A percentile compares a stretch with the other conserved stretches of the same genome.
Conservation (phyloP, 2,888 invertebrate genomes). For the Lasius platythorax region DNA sequence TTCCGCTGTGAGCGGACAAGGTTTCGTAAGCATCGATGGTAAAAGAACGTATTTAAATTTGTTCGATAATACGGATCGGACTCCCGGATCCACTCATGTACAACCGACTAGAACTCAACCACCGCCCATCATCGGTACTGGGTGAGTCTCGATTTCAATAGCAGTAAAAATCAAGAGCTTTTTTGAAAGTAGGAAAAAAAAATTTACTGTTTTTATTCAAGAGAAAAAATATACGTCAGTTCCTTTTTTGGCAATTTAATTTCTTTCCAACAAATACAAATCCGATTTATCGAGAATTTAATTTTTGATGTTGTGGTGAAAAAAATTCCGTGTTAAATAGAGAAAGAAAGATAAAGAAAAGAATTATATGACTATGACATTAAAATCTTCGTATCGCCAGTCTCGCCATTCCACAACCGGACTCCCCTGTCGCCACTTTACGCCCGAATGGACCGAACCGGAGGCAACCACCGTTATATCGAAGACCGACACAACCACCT, state of each 20-base stretch:
- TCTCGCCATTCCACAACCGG: slow-evolving; percentile 90
- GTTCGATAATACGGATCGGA: slow-evolving; percentile 89
- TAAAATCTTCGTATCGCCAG: slow-evolving; percentile 83
- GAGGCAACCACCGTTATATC: slow-evolving; percentile 87
- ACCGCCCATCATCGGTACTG: slow-evolving; percentile 87
- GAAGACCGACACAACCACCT: slow-evolving; percentile 90
- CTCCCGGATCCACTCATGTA: slow-evolving; percentile 81
- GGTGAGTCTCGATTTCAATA: slow-evolving; percentile 57
- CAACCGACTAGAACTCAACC: slow-evolving; percentile 83
- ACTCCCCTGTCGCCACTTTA: slow-evolving; percentile 84
- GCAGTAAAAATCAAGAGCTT: not conserved
- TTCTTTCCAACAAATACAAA: too few species aligned
- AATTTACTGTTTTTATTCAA: not conserved
- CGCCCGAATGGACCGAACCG: slow-evolving; percentile 84
- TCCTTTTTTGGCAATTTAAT: not conserved
- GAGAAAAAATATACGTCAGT: not conserved
- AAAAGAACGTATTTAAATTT: slow-evolving; percentile 95
- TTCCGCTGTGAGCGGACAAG: slow-evolving; percentile 92
- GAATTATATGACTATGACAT: not conserved
- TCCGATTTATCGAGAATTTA: not conserved
- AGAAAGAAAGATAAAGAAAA: not conserved
- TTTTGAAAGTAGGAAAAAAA: not conserved
- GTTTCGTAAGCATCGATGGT: slow-evolving; percentile 96
- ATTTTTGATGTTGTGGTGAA: not conserved
- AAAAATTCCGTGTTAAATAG: not conserved